Conservation (phyloP, 1,140 invertebrate genomes). For the Drosophila subpulchrella region DNA sequence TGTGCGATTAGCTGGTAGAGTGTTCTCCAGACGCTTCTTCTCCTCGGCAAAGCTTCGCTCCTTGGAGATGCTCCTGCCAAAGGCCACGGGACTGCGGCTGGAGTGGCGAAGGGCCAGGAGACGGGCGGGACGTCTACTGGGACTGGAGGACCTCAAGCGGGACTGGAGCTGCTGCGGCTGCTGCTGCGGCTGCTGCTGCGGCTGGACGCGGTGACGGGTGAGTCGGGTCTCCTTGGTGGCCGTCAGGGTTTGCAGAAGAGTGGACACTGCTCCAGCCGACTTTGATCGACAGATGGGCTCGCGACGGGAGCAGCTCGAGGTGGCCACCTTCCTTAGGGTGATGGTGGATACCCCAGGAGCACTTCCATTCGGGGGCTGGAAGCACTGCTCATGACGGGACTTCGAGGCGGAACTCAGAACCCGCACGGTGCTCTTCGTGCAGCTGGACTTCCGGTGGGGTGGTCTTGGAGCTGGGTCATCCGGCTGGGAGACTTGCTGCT, state of each 20-base stretch:
- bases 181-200: slow-evolving; percentile 39
- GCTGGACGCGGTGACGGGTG: slow-evolving; percentile 60
- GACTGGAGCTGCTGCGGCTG: slow-evolving; percentile 60
- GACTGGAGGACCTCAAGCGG: slow-evolving; percentile 66
- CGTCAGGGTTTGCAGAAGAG: slow-evolving; percentile 61
- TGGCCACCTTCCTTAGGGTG: slow-evolving; percentile 62
- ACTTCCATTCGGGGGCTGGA: slow-evolving; percentile 73
- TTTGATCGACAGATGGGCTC: slow-evolving; percentile 76
- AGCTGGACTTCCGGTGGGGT: slow-evolving; percentile 88
- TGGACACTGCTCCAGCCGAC: slow-evolving; percentile 72
- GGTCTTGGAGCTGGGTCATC: slow-evolving; percentile 59
- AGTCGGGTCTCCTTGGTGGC: slow-evolving; percentile 60
- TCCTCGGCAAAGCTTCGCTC: slow-evolving; percentile 84
- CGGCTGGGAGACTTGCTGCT: slow-evolving; percentile 50
- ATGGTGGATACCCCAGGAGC: slow-evolving; percentile 52
- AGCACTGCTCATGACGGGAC: slow-evolving; percentile 87
- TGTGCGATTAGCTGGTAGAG: slow-evolving; percentile 61
- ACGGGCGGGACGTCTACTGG: slow-evolving; percentile 52
- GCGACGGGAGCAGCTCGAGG: slow-evolving; percentile 35
- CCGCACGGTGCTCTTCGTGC: slow-evolving; percentile 86
- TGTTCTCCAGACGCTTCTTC: slow-evolving; percentile 80
- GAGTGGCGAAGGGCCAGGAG: slow-evolving; percentile 63
- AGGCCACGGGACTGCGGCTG: slow-evolving; percentile 83
- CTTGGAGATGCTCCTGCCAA: slow-evolving; percentile 82
- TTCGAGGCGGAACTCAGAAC: slow-evolving; percentile 51